phyloP scores from a whole-genome alignment of 1,140 invertebrate genomes.

The Anastrepha ludens region DNA sequence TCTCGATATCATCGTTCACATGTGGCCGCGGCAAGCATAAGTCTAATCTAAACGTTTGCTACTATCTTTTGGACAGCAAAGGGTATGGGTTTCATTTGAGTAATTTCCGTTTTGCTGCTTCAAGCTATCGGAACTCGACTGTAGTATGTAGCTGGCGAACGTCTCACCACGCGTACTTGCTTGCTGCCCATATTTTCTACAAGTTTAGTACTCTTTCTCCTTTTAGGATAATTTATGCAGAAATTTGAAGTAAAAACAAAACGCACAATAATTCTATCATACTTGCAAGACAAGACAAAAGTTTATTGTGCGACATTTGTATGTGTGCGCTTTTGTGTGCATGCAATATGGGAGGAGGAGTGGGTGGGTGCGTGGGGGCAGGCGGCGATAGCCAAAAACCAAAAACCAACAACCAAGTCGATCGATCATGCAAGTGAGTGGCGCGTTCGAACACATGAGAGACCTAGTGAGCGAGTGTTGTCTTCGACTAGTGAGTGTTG shows the following conservation, averaged over 20 bases:
- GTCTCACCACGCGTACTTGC: background rate
- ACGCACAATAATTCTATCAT: conserved; percentile 48
- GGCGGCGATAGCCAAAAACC: background rate
- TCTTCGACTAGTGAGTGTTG: background rate
- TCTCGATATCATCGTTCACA: no score
- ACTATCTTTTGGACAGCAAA: no score
- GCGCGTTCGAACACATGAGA: background rate
- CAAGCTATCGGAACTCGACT: background rate
- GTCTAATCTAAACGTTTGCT: no score
- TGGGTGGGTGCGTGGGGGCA: background rate
- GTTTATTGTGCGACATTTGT: background rate
- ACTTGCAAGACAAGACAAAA: background rate
- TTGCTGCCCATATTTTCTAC: background rate
- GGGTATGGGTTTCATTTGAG: no score
- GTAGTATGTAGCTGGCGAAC: background rate
- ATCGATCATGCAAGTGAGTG: background rate
- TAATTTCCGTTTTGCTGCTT: background rate
- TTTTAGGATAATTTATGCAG: background rate
- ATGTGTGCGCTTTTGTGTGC: background rate
- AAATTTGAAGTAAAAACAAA: conserved; percentile 50
- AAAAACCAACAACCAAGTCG: background rate
- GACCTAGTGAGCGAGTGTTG: background rate
- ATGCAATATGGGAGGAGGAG: background rate
- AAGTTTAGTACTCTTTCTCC: background rate
- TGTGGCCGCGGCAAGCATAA: no score